phyloP scores from a whole-genome alignment of 1,140 invertebrate genomes.

The Lepidurus packardi region DNA sequence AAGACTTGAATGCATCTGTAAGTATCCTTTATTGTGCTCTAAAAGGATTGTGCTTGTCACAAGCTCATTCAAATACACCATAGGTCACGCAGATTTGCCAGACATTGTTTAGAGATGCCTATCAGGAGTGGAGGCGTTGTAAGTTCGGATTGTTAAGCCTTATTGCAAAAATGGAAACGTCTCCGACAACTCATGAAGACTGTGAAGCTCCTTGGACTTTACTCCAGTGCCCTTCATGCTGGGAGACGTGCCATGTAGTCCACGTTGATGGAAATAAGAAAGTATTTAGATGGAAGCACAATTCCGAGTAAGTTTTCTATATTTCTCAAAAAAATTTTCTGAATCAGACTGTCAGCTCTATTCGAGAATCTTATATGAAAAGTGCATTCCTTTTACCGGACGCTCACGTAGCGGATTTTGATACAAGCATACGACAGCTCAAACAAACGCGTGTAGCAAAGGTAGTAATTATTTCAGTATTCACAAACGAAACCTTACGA shows the following conservation, averaged over 20 bases:
- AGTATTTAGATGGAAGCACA: not conserved
- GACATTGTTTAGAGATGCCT: not conserved
- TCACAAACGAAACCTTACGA: not conserved
- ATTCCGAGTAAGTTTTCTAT: not conserved
- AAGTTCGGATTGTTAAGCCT: not conserved
- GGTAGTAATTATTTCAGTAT: not conserved
- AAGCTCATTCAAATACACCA: not conserved
- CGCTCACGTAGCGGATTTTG: not conserved
- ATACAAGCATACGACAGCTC: not conserved
- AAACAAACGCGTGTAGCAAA: not conserved
- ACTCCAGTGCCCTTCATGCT: constrained; percentile 4
- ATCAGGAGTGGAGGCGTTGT: too few species aligned
- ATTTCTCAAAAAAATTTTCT: not conserved
- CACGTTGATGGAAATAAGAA: constrained; percentile 1
- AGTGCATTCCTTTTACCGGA: constrained; percentile 1
- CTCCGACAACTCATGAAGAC: not conserved
- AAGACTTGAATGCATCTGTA: not conserved
- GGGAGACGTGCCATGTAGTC: not conserved
- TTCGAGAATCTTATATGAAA: not conserved
- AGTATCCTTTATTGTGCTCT: not conserved
- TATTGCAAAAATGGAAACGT: not conserved
- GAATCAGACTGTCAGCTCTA: not conserved
- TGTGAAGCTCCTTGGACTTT: not conserved
- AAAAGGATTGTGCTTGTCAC: not conserved
- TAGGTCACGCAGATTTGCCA: not conserved